A percentile compares a stretch with the other conserved stretches of the same genome.
phyloP scores from a whole-genome alignment of 2,113 vertebrate genomes.

The Paradoxurus hermaphroditus region DNA sequence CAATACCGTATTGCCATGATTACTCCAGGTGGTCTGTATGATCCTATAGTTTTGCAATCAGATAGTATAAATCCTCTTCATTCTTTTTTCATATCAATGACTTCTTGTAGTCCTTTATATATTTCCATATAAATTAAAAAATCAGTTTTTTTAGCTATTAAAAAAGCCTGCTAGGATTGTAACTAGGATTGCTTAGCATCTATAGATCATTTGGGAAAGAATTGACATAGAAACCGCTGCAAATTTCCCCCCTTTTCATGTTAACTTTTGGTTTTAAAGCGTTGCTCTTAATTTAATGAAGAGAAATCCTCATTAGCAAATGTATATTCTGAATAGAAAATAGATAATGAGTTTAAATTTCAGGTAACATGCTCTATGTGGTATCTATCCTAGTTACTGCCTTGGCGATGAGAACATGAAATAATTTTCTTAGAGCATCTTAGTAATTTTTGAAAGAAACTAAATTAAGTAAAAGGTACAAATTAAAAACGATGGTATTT shows the following conservation, averaged over 20 bases:
- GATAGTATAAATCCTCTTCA: background rate
- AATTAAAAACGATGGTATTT: background rate
- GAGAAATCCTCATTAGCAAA: constrained; percentile 6
- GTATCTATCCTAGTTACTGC: background rate
- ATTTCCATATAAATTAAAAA: background rate
- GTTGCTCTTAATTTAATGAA: constrained; percentile 7
- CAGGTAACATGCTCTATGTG: background rate
- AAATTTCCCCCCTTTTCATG: accelerated
- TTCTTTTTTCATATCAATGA: background rate
- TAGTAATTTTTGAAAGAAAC: constrained; percentile 18
- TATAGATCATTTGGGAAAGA: background rate
- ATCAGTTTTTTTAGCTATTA: background rate
- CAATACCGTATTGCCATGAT: background rate
- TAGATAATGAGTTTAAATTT: background rate
- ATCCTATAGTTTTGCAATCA: background rate
- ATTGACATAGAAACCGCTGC: background rate
- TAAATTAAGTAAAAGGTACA: background rate
- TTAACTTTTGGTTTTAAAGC: background rate
- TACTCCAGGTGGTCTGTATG: background rate
- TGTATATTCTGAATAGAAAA: background rate
- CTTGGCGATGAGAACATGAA: background rate
- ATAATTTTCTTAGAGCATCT: constrained; percentile 30
- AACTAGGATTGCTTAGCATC: background rate
- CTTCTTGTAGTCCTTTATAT: background rate
- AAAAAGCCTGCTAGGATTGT: background rate